A percentile compares a stretch with the other conserved stretches of the same genome.
Evolutionary conservation across 2,797 vertebrate genomes (phyloP).

Genomic region (Luscinia megarhynchos): DNA sequence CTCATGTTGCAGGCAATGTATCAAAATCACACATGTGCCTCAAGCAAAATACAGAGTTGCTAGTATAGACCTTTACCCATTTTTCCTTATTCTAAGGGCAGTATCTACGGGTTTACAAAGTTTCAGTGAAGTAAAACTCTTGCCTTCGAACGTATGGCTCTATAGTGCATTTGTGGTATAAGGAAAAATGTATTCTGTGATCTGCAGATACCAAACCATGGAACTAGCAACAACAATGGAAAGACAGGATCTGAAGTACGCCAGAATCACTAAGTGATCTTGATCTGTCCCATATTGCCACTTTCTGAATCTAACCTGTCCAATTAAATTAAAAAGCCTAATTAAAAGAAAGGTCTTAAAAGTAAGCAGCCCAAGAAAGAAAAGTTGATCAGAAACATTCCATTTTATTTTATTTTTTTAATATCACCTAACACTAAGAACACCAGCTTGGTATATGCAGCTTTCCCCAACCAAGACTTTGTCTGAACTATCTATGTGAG

Average conservation of each 20-base stretch:
- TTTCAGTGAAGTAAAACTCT: not conserved
- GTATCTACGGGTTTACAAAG: not conserved
- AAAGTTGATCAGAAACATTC: not conserved
- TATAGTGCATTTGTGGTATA: not conserved
- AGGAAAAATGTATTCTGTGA: not conserved
- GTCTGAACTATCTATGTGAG: not conserved
- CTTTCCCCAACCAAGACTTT: not conserved
- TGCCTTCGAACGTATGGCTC: not conserved
- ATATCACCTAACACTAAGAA: not conserved
- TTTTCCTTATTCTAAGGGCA: not conserved
- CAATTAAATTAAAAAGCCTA: not conserved
- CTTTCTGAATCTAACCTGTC: not conserved
- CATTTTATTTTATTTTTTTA: not conserved
- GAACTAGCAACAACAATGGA: not conserved
- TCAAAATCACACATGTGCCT: fast-evolving
- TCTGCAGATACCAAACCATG: not conserved
- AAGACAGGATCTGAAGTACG: not conserved
- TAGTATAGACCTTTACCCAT: not conserved
- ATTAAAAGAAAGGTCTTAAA: not conserved
- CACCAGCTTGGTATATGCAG: not conserved
- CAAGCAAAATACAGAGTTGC: not conserved
- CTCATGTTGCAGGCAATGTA: not conserved
- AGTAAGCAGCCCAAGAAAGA: not conserved
- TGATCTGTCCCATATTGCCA: not conserved
- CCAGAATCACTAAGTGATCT: not conserved